Conservation (phyloP, 1,140 invertebrate species). For the Hylaeus anthracinus region DNA sequence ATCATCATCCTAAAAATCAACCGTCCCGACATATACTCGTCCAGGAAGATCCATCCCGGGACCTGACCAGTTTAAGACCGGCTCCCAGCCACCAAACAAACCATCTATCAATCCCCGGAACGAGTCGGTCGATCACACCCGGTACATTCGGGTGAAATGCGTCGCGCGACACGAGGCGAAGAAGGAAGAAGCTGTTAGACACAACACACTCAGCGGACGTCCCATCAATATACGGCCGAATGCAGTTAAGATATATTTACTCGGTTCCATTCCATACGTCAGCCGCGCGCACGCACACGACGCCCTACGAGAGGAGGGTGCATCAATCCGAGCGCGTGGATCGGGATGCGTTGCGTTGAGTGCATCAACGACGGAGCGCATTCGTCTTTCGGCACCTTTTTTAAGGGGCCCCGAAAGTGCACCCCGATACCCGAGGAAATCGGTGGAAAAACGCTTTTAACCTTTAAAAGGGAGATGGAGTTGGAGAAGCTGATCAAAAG, state of each 20-base stretch:
- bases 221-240: constrained; percentile 77
- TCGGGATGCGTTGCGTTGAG: constrained; percentile 59
- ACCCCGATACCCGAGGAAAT: constrained; percentile 36
- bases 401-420: constrained; percentile 48
- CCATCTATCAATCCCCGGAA: too few species aligned
- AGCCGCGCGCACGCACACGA: constrained; percentile 47
- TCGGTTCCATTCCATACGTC: constrained; percentile 71
- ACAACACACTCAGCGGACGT: constrained; percentile 78
- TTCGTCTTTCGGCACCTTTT: constrained; percentile 68
- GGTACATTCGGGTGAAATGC: constrained; percentile 40
- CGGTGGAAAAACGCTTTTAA: constrained; percentile 50
- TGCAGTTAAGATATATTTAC: constrained; percentile 78
- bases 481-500: too few species aligned
- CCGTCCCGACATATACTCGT: too few species aligned
- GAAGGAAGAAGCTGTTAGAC: constrained; percentile 73
- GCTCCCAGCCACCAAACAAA: too few species aligned
- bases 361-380: constrained; percentile 65
- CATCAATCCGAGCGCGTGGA: constrained; percentile 62
- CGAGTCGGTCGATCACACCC: constrained; percentile 33
- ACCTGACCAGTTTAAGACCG: too few species aligned
- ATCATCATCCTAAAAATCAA: too few species aligned
- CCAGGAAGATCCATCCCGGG: too few species aligned
- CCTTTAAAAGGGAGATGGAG: constrained; percentile 6
- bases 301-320: constrained; percentile 54
- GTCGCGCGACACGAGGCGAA: constrained; percentile 38